phyloP scores from a whole-genome alignment of 2,113 vertebrate species.

The Motacilla alba region DNA sequence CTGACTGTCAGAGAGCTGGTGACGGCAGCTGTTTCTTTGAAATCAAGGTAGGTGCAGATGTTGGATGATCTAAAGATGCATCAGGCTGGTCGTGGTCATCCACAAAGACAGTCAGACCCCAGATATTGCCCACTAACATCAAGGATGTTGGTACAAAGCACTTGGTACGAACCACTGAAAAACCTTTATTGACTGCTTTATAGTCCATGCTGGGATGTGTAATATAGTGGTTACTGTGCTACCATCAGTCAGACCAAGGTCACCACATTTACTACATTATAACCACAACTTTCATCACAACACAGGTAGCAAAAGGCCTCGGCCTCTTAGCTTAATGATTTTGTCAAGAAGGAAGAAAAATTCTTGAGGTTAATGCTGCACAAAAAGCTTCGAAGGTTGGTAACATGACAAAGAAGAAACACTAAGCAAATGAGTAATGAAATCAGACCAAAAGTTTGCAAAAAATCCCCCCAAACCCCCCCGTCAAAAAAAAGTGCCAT shows the following conservation, averaged over 20 bases:
- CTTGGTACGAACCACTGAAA: background rate
- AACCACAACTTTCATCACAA: background rate
- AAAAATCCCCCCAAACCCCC: too few species aligned
- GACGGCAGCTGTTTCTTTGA: background rate
- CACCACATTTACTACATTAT: background rate
- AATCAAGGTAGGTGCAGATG: background rate
- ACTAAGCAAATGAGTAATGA: background rate
- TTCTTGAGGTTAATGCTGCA: background rate
- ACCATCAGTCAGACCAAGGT: background rate
- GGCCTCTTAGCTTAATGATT: background rate
- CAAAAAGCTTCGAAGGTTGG: fast-evolving
- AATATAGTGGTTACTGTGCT: background rate
- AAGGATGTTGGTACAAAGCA: background rate
- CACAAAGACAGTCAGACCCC: background rate
- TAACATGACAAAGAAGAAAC: background rate
- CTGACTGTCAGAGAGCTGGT: background rate
- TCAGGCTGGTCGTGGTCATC: background rate
- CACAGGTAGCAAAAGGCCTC: background rate
- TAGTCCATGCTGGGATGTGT: background rate
- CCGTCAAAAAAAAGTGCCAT: background rate
- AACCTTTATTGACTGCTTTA: background rate
- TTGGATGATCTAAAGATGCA: background rate
- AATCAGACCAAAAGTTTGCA: background rate
- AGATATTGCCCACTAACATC: background rate
- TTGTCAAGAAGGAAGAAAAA: background rate